Evolutionary conservation across 2,797 vertebrate species (phyloP), one percentile per base, ranked within the genome.

Genomic region (Oreochromis mossambicus): DNA sequence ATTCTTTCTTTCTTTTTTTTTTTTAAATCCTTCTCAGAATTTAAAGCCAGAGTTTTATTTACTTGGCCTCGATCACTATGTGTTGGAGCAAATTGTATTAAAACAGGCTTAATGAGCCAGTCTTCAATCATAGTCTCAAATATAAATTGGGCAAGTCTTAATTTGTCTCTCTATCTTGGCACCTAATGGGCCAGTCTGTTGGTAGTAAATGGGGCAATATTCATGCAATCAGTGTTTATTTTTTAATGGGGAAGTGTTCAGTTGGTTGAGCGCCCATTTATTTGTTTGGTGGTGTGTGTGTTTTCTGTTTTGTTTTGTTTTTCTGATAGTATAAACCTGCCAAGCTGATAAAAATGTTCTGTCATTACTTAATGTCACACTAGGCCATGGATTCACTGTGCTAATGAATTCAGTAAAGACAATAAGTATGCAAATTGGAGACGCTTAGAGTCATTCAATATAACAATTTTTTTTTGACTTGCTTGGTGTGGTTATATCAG

Each of bases 151-250:
- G n/a, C 43, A 46, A 46, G 73, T 86, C 76, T 80, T 86, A 81
- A 88, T 89, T 87, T 86, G 78, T 89, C 87, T 77, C 85, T 89
- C 83, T 63, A 66, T 88, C 68, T 86, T 87, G 80, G 68, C 79
- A 75, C 84, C 68, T 84, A 88, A 91, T 89, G 80, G 86, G 46
- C 81, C 78, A 6, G 55, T 54, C n/a, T 82, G 77, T 87, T 88
- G 86, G 79, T 46, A 78, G 76, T 82, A 91, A 92, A 90, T 88
- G 82, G 88, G 61, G 84, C 82, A 34, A 61, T 66, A 76, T 90
- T 88, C 77, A 83, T 76, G 77, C 38, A 3, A 86, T 88, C 78
- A 84, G 46, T 89, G 78, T 89, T 91, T 86, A 87, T 83, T 84
- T 83, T 87, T 87, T 90, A 86, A 87, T 81, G 85, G 80, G 36